phyloP scores from a whole-genome alignment of 1,140 invertebrate species.

The Sipha flava region DNA sequence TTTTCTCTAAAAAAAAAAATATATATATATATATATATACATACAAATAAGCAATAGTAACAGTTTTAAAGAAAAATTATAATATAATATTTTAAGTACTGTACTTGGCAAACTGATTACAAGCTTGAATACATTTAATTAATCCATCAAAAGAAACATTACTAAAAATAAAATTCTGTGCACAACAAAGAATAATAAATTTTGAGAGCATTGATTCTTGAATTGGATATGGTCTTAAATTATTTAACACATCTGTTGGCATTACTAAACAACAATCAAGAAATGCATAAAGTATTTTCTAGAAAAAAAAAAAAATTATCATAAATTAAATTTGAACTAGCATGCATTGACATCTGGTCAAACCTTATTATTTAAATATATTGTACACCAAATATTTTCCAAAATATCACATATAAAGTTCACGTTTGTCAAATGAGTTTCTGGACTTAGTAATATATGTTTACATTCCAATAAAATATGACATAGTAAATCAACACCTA shows the following conservation, averaged over 20 bases:
- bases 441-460: conserved; percentile 8
- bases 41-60: too few relatives aligned
- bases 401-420: conserved; percentile 8
- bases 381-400: conserved; percentile 11
- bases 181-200: background rate
- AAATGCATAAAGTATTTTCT: conserved; percentile 11
- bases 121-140: background rate
- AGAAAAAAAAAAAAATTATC: background rate
- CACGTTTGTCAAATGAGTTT: background rate
- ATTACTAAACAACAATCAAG: background rate
- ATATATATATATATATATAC: background rate
- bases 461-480: conserved; percentile 16
- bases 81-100: background rate
- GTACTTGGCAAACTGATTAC: conserved; percentile 17
- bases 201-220: background rate
- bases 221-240: conserved; percentile 9
- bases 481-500: conserved; percentile 6
- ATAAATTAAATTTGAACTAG: background rate
- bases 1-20: background rate
- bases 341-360: background rate
- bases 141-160: background rate
- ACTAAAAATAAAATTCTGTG: conserved; percentile 3
- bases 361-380: conserved; percentile 9
- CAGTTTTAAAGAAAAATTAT: background rate
- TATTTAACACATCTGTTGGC: background rate